These are phyloP conservation scores for Brotogeris chrysoptera DNA, from an alignment of 2,797 vertebrate species.

Conservation along the genomic window DNA sequence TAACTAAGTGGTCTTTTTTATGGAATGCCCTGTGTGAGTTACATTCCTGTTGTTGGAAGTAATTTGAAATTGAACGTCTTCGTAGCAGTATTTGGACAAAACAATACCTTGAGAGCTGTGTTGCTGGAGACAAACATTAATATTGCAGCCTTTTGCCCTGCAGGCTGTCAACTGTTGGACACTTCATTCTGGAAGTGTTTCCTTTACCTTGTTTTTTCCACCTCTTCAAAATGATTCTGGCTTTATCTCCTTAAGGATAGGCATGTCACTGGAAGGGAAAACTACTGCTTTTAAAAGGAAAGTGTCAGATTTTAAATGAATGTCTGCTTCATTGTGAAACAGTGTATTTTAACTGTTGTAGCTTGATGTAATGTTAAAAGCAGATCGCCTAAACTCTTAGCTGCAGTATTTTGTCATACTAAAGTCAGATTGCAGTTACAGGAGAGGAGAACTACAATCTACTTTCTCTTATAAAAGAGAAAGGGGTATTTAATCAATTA, in stretches of 20 bases:
- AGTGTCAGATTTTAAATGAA: neutral
- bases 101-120: slow-evolving; percentile 23
- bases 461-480: neutral
- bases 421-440: neutral
- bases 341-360: neutral
- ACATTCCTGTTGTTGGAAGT: neutral
- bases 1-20: neutral
- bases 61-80: slow-evolving; percentile 54
- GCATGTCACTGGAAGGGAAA: neutral
- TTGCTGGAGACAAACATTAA: slow-evolving; percentile 7
- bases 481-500: neutral
- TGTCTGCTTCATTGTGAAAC: neutral
- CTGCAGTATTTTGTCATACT: neutral
- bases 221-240: neutral
- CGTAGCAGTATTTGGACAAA: slow-evolving; percentile 1
- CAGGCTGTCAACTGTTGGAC: neutral
- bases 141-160: neutral
- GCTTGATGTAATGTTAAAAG: neutral
- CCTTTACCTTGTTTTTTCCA: neutral
- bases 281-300: slow-evolving; percentile 10
- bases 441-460: neutral
- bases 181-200: slow-evolving; percentile 21
- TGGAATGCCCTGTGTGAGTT: neutral
- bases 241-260: neutral
- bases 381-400: neutral